Evolutionary conservation across 2,888 invertebrate genomes (phyloP), one percentile per base, ranked within the genome.

Genomic region (Creontiades dilutus): DNA sequence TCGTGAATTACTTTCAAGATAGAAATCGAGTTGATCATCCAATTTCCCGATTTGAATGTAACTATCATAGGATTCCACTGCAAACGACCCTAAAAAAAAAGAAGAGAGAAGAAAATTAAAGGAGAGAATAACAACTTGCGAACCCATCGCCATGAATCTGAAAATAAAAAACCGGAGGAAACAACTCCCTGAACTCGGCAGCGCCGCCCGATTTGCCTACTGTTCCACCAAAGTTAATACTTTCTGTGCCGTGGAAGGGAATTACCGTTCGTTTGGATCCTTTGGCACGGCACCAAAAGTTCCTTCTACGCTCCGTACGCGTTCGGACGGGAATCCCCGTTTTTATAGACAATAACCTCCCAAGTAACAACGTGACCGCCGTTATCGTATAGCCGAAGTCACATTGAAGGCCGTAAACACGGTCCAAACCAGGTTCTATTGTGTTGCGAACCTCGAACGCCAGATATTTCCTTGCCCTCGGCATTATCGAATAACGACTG

Each of bases 341-440:
- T 68, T 68, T 68, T 68, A 68, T 68, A 68, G 68, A 23, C 68
- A 23, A 61, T 61, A 61, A 61, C 16, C 16, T 68, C 23, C 68
- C 23, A 19, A 68, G 68, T 23, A 68, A 68, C 68, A 68, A 68
- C 68, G 68, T 68, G 68, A 68, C 68, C 68, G 68, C 68, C 68
- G 68, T 68, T 68, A 68, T 68, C 68, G 68, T 68, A 27, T 19
- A 68, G 68, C 11, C 23, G 13, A 23, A n/a, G 68, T 23, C 23
- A 68, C 68, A 16, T 61, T 23, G 19, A 57, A n/a, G 68, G 23
- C 13, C 68, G 27, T 68, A 68, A 68, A 68, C 68, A 23, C 68
- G 68, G 23, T 68, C 27, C 68, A 57, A n/a, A 57, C n/a, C 57
- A 16, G 19, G 68, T 68, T 68, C 68, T 19, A 19, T 68, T 23